Percentiles rank a stretch among this genome's conserved stretches.
Conservation (phyloP, 2,888 invertebrate genomes). For the Stomorhina lunata region DNA sequence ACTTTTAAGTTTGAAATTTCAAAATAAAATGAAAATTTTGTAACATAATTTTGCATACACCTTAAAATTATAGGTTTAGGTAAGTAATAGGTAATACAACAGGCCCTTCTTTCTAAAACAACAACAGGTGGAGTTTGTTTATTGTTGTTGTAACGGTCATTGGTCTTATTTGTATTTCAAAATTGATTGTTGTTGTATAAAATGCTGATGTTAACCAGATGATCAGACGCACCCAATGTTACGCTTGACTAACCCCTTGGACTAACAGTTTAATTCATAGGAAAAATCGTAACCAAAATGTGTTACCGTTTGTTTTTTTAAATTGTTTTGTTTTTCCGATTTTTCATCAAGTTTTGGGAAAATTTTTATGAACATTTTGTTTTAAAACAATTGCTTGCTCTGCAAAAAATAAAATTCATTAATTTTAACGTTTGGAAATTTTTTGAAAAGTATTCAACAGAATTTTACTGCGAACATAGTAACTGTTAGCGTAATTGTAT, state of each 20-base stretch:
- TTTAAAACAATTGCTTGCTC: background rate
- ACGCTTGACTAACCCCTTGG: conserved; percentile 37
- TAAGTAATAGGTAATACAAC: background rate
- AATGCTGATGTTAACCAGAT: conserved; percentile 25
- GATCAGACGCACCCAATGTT: conserved; percentile 57
- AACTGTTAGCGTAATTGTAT: too few relatives aligned
- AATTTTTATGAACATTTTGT: background rate
- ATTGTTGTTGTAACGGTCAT: conserved; percentile 23
- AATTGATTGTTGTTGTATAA: conserved; percentile 34
- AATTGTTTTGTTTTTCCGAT: background rate
- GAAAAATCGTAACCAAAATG: background rate
- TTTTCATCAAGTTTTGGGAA: conserved; percentile 38
- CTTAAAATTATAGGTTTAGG: too few relatives aligned
- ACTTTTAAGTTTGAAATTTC: conserved; percentile 56
- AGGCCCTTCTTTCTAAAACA: conserved; percentile 13
- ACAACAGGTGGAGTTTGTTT: conserved; percentile 31
- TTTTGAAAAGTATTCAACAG: too few relatives aligned
- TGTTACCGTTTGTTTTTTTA: conserved; percentile 47
- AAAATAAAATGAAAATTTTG: conserved; percentile 49
- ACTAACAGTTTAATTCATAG: background rate
- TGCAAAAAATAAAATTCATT: conserved; percentile 9
- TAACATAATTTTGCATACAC: conserved; percentile 36
- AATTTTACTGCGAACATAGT: too few relatives aligned
- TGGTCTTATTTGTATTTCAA: conserved; percentile 65
- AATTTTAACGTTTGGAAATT: conserved; percentile 31